These are phyloP conservation scores for Corythoichthys intestinalis DNA, from an alignment of 2,113 vertebrate genomes.

Conservation along the genomic window DNA sequence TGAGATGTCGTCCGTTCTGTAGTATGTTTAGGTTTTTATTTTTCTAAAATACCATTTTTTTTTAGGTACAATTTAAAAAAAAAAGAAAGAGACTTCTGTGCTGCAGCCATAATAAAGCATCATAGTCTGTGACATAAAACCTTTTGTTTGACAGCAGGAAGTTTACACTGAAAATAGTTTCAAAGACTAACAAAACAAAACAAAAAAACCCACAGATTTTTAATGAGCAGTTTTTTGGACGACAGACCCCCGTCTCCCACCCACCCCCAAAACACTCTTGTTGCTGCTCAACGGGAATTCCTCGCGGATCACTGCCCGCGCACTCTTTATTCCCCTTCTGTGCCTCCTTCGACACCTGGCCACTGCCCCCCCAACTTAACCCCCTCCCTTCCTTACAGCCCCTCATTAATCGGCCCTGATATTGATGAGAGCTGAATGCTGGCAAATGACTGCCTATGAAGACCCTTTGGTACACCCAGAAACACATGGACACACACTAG, in stretches of 20 bases:
- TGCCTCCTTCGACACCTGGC: slow-evolving; percentile 72
- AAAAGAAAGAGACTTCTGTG: neutral
- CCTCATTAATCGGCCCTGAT: slow-evolving; percentile 78
- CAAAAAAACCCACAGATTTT: slow-evolving; percentile 15
- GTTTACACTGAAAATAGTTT: slow-evolving; percentile 3
- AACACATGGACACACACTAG: slow-evolving; percentile 40
- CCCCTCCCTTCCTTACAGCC: slow-evolving; percentile 42
- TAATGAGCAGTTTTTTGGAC: slow-evolving; percentile 37
- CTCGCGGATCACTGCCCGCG: slow-evolving; percentile 71
- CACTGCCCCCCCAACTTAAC: slow-evolving; percentile 32
- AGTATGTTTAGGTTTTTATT: neutral
- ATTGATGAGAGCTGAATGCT: slow-evolving; percentile 77
- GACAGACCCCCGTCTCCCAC: neutral
- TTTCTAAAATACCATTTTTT: neutral
- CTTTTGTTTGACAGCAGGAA: neutral
- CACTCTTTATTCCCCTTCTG: slow-evolving; percentile 75
- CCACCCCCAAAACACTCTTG: slow-evolving; percentile 31
- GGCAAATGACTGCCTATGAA: slow-evolving; percentile 67
- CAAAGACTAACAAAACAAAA: slow-evolving; percentile 4
- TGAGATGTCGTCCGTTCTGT: too few species aligned
- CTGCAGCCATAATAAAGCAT: neutral
- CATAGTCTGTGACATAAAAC: neutral
- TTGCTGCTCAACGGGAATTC: slow-evolving; percentile 67
- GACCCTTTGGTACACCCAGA: slow-evolving; percentile 42
- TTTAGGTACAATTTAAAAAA: neutral